A percentile compares a stretch with the other conserved stretches of the same genome.
Conservation (phyloP, 2,888 invertebrate genomes). For the Bellardia bayeri region DNA sequence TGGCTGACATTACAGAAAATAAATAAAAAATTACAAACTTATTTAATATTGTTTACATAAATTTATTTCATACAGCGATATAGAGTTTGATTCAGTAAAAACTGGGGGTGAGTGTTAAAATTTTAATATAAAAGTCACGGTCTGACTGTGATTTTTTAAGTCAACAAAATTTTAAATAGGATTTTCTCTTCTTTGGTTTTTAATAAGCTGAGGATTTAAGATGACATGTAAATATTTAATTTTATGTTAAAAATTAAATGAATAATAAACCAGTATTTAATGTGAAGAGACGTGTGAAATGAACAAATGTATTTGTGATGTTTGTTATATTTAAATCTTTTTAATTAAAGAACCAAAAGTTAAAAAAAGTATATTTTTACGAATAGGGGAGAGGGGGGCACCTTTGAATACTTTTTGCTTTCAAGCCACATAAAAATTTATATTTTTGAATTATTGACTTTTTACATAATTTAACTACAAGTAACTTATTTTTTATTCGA, state of each 20-base stretch:
- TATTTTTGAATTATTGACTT: too few relatives aligned
- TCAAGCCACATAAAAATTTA: too few relatives aligned
- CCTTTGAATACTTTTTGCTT: too few relatives aligned
- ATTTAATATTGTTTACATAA: constrained; percentile 62
- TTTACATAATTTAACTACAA: too few relatives aligned
- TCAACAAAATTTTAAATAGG: constrained; percentile 40
- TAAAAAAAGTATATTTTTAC: too few relatives aligned
- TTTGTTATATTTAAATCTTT: too few relatives aligned
- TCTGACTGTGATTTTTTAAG: constrained; percentile 58
- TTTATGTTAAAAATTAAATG: neutral
- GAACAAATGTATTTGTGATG: neutral
- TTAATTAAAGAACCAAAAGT: too few relatives aligned
- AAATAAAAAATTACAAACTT: constrained; percentile 63
- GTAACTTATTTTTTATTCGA: too few relatives aligned
- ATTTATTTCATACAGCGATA: constrained; percentile 6
- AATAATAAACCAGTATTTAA: neutral
- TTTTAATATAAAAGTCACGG: constrained; percentile 57
- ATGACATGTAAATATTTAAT: neutral
- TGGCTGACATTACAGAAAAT: constrained; percentile 8
- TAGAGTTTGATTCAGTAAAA: neutral
- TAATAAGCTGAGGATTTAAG: constrained; percentile 34
- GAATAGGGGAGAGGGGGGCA: too few relatives aligned
- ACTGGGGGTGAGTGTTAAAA: constrained; percentile 31
- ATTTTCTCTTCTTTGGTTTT: constrained; percentile 30
- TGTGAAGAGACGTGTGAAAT: neutral